Base-by-base conservation (phyloP, 1,140 invertebrate species). In the Manduca sexta region DNA sequence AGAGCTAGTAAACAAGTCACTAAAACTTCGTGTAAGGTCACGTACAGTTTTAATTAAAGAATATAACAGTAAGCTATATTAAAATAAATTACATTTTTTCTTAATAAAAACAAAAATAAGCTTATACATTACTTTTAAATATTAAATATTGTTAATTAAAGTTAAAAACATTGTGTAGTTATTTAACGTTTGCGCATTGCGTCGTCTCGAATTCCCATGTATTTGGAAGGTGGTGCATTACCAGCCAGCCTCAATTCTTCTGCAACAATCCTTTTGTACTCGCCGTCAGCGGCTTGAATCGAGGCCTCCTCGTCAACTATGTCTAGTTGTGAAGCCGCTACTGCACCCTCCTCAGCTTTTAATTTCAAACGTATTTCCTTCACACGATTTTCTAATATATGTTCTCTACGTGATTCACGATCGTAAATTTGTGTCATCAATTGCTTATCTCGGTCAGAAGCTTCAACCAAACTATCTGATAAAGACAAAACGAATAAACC, bases 301-400 rank as follows among this genome's bases (percentile, higher is more conserved):
- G 52, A 3, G 18, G 26, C 49, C 17, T 69, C 62, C 16, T 69
- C 62, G 45, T 58, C 52, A 35, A 54, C 33, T 31, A 46, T 56
- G 8, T 51, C 61, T 38, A 17, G 30, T 13, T 31, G 4, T 41
- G 30, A n/a, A 12, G 14, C 37, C 11, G 7, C 45, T 7, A n/a
- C 37, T 13, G 8, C 41, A 26, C 64, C 38, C 4, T 70, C 35
- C 1, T 56, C 45, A 3, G 57, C 57, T 52, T 74, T 78, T 4
- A 68, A 47, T 55, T 83, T 87, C 26, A 94, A 71, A 46, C 90
- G 87, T 17, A 92, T 80, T 71, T 94, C 93, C 63, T 93, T 89
- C 26, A 92, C 91, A 52, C 95, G 89, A 1, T 92, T 91, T 75
- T 97, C 95, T 37, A 97, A 88, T 38, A 97, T 93, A 79, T 94